Evolutionary conservation across 1,140 invertebrate genomes (phyloP), one percentile per base, ranked within the genome.

Genomic region (Cecropterus lyciades): DNA sequence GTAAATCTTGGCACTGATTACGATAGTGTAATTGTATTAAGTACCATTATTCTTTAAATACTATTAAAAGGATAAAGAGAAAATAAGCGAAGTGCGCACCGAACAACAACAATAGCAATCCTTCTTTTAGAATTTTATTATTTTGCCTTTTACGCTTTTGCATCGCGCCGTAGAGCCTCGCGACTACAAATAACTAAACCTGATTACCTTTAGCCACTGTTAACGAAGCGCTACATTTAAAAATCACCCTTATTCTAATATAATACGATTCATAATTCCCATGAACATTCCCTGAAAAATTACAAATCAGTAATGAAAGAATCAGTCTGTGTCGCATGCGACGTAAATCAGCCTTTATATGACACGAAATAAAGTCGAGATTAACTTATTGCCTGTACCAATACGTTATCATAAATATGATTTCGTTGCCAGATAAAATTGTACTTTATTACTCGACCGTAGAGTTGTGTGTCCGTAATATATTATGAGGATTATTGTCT

Each of bases 301-400:
- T 51, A 63, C 59, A 63, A 63, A 63, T 63, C 60, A 63, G 60
- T 52, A 63, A 52, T 63, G 48, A 63, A 63, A 63, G 48, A 63
- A 52, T 52, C 51, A 52, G 49, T 63, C 20, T 52, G 33, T 7
- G 20, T 9, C 20, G 13, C n/a, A 42, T 20, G 13, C 60, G 52
- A 52, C 60, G 49, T 24, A 52, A 43, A 63, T 53, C 13, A 51
- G 37, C 43, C 49, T 24, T 52, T 63, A 30, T 27, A 4, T 30
- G 8, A 27, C 37, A 14, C 20, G 14, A 43, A 27, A 52, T 63
- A 63, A 52, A 63, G 60, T 30, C 48, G 15, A 27, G 46, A 53
- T 64, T 53, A n/a, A 20, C 17, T 27, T 27, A 42, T 13, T 7
- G 40, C 48, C 8, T 3, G 4, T 15, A 43, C 37, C 60, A 43